phyloP scores from a whole-genome alignment of 2,888 invertebrate genomes.

The Petrolisthes manimaculis region DNA sequence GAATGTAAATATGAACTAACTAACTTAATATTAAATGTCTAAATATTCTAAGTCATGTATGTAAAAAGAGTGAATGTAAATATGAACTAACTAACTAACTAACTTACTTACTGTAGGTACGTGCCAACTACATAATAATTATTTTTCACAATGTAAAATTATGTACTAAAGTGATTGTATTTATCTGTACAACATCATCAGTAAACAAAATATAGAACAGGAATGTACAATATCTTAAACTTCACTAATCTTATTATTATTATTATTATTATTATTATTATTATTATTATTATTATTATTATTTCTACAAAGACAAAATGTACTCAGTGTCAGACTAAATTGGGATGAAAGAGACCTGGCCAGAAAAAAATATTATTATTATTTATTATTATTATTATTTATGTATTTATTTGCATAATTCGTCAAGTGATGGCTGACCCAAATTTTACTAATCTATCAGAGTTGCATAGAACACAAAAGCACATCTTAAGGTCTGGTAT shows the following conservation, averaged over 20 bases:
- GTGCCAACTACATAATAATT: background rate
- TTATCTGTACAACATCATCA: slow-evolving; percentile 20
- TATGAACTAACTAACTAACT: no score
- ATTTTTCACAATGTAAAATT: slow-evolving; percentile 11
- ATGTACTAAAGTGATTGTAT: slow-evolving; percentile 14
- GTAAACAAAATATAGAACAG: slow-evolving; percentile 47
- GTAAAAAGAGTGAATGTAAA: slow-evolving; percentile 2
- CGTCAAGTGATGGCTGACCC: slow-evolving; percentile 61
- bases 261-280: no score
- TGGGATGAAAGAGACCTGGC: slow-evolving; percentile 44
- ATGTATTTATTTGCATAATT: slow-evolving; percentile 62
- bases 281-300: slow-evolving; percentile 25
- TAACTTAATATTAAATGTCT: slow-evolving; percentile 10
- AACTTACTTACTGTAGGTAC: slow-evolving; percentile 14
- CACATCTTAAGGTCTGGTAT: slow-evolving; percentile 62
- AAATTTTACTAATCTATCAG: slow-evolving; percentile 54
- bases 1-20: no score
- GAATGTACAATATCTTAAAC: slow-evolving; percentile 50
- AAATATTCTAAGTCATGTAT: background rate
- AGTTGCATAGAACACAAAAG: slow-evolving; percentile 63
- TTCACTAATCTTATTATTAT: slow-evolving; percentile 14
- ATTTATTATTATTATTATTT: no score
- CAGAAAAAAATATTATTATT: no score
- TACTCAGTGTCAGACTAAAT: slow-evolving; percentile 38
- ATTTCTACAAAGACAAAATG: slow-evolving; percentile 18